These are phyloP conservation scores for Elgonia sp. DNA, from an alignment of 2,888 invertebrate species.

Conservation along the genomic window DNA sequence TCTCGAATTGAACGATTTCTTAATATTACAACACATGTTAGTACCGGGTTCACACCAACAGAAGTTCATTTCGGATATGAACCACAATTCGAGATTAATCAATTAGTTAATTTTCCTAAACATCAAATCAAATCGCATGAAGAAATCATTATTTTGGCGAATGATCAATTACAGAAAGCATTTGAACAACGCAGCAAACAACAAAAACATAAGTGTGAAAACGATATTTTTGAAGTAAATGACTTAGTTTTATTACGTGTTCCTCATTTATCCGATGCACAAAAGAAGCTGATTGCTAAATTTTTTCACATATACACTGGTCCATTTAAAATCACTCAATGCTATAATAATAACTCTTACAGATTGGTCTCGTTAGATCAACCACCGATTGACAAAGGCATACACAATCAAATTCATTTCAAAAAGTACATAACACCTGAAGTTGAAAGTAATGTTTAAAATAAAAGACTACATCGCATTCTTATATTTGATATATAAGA, in stretches of 20 bases:
- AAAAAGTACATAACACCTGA: background rate
- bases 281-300: conserved; percentile 13
- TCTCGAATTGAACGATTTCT: conserved; percentile 15
- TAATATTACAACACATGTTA: conserved; percentile 19
- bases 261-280: conserved; percentile 11
- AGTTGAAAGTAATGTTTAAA: background rate
- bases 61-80: conserved; percentile 18
- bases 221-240: background rate
- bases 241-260: conserved; percentile 22
- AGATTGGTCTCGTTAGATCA: conserved; percentile 19
- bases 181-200: background rate
- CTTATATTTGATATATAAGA: background rate
- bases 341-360: conserved; percentile 31
- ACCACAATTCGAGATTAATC: background rate
- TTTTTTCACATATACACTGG: conserved; percentile 45
- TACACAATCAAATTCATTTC: conserved; percentile 22
- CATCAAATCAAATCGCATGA: background rate
- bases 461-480: background rate
- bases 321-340: conserved; percentile 23
- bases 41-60: conserved; percentile 9
- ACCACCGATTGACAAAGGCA: conserved; percentile 7
- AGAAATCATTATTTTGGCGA: conserved; percentile 23
- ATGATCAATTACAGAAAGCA: conserved; percentile 4
- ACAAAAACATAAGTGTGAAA: background rate
- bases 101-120: background rate